phyloP scores from a whole-genome alignment of 2,113 vertebrate genomes.

The Nicator chloris region DNA sequence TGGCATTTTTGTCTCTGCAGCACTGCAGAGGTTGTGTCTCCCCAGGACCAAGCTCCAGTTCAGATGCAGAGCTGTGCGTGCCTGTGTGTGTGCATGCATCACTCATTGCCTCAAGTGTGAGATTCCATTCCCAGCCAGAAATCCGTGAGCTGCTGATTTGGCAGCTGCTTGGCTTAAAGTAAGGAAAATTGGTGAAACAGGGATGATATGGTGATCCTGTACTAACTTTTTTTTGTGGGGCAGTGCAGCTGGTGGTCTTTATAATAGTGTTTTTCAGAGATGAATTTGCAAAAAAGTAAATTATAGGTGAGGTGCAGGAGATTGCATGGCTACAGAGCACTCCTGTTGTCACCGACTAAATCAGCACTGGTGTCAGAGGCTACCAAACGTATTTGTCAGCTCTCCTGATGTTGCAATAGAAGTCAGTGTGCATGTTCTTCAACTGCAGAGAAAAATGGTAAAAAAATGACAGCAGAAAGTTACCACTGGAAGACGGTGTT shows the following conservation, averaged over 20 bases:
- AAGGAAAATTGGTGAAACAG: background rate
- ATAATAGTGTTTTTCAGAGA: background rate
- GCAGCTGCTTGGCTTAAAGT: background rate
- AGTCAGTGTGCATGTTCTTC: background rate
- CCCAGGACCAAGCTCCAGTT: background rate
- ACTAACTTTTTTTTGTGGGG: background rate
- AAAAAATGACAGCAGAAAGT: background rate
- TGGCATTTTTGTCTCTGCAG: background rate
- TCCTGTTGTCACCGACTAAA: background rate
- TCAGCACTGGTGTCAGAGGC: background rate
- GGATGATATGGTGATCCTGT: background rate
- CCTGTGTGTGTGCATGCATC: accelerated
- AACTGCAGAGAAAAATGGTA: background rate
- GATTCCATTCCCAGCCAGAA: background rate
- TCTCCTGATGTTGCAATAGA: background rate
- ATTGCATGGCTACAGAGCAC: accelerated
- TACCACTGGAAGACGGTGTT: background rate
- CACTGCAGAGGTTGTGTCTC: background rate
- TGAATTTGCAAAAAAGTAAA: background rate
- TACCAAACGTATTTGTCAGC: background rate
- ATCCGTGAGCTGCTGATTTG: background rate
- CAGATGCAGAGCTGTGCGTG: background rate
- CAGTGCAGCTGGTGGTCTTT: background rate
- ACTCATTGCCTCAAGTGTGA: background rate
- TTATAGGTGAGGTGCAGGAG: background rate